Percentiles rank a stretch among this genome's conserved stretches.
phyloP scores from a whole-genome alignment of 2,113 vertebrate genomes.

The Chaetodon trifascialis region DNA sequence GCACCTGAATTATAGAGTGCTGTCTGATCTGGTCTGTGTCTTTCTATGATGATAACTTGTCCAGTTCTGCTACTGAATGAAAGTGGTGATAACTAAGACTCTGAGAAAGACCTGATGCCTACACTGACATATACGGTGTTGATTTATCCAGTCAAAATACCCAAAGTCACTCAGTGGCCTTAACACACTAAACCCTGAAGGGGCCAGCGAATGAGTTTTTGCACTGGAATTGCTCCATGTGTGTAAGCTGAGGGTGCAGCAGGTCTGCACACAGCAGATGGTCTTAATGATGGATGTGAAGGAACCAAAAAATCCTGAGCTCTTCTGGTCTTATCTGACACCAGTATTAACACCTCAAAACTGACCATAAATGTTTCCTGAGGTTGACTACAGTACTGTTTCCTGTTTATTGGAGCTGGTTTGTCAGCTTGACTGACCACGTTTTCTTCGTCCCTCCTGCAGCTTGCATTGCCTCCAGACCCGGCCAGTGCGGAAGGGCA shows the following conservation, averaged over 20 bases:
- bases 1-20: not conserved
- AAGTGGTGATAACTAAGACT: slow-evolving; percentile 83
- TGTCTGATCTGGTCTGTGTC: slow-evolving; percentile 49
- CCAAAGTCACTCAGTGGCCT: too few relatives aligned
- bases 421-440: not conserved
- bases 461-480: slow-evolving; percentile 96
- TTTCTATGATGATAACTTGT: slow-evolving; percentile 91
- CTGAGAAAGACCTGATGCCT: slow-evolving; percentile 85
- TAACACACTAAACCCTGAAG: too few relatives aligned
- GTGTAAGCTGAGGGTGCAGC: not conserved
- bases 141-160: too few relatives aligned
- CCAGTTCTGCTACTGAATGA: slow-evolving; percentile 96
- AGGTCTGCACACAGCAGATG: not conserved
- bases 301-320: not conserved
- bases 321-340: too few relatives aligned
- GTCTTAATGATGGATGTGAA: not conserved
- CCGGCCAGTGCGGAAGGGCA: slow-evolving; percentile 96
- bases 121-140: not conserved
- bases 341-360: not conserved
- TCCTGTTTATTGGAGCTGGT: not conserved
- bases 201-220: not conserved
- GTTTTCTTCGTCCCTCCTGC: slow-evolving; percentile 47
- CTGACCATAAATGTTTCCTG: not conserved
- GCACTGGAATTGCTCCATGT: not conserved
- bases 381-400: too few relatives aligned